These are phyloP conservation scores for Lepidostoma basale DNA, from an alignment of 1,140 invertebrate species.

Conservation along the genomic window DNA sequence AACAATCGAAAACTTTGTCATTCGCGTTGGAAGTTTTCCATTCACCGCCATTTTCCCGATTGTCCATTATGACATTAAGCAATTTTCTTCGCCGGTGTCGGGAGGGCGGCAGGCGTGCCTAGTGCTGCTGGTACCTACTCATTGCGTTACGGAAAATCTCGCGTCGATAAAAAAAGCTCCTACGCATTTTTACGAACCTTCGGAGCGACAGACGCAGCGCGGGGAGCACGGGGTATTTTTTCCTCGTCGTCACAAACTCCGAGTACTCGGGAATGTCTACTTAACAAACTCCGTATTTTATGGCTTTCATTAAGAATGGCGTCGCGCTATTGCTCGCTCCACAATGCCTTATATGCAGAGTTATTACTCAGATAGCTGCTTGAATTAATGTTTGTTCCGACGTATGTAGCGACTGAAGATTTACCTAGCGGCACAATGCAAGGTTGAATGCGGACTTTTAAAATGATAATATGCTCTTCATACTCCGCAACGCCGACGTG, in stretches of 20 bases:
- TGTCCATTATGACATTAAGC: constrained; percentile 33
- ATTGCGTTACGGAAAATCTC: constrained; percentile 16
- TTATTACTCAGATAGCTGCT: constrained; percentile 44
- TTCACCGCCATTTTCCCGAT: constrained; percentile 25
- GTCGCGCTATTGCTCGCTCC: constrained; percentile 44
- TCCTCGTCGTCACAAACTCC: constrained; percentile 39
- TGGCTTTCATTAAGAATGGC: constrained; percentile 47
- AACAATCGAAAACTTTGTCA: constrained; percentile 31
- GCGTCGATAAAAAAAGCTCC: constrained; percentile 26
- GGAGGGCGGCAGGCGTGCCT: neutral
- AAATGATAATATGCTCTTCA: constrained; percentile 33
- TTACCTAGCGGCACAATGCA: constrained; percentile 29
- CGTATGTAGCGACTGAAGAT: constrained; percentile 36
- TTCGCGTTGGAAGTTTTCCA: constrained; percentile 28
- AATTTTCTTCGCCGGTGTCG: constrained; percentile 1
- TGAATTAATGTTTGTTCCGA: constrained; percentile 44
- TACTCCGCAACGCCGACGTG: neutral
- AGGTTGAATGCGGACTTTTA: constrained; percentile 39
- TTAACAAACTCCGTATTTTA: constrained; percentile 48
- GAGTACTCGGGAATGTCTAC: constrained; percentile 42
- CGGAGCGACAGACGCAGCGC: neutral
- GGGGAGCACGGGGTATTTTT: constrained; percentile 17
- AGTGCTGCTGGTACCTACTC: constrained; percentile 1
- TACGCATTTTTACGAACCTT: constrained; percentile 25
- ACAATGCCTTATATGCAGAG: constrained; percentile 46